Evolutionary conservation across 2,797 vertebrate genomes (phyloP).

Genomic region (Myotis vivesi): DNA sequence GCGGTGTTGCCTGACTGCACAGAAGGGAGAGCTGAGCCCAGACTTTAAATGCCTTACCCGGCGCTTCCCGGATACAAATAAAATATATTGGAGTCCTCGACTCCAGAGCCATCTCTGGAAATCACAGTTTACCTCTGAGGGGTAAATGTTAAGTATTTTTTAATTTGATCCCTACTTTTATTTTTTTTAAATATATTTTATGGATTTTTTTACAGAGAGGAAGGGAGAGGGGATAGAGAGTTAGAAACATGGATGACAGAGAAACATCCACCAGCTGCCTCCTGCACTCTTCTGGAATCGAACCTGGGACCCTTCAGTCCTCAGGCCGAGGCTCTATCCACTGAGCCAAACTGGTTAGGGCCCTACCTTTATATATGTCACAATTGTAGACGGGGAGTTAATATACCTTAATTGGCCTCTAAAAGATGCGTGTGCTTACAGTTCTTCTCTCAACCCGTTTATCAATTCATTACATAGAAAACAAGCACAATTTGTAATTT

Average conservation of each 20-base stretch:
- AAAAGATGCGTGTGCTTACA: constrained; percentile 3
- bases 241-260: too few relatives aligned
- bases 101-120: neutral
- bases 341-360: too few relatives aligned
- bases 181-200: too few relatives aligned
- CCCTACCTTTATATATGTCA: neutral
- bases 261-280: too few relatives aligned
- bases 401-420: neutral
- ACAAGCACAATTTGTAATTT: constrained; percentile 12
- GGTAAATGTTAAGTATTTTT: neutral
- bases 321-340: too few relatives aligned
- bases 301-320: too few relatives aligned
- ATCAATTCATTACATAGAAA: neutral
- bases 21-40: neutral
- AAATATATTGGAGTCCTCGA: neutral
- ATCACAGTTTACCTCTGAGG: neutral
- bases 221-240: too few relatives aligned
- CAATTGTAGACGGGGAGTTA: neutral
- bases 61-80: neutral
- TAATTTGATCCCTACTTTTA: neutral
- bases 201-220: too few relatives aligned
- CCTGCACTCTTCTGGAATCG: too few relatives aligned
- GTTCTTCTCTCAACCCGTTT: neutral
- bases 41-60: neutral
- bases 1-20: neutral